Evolutionary conservation across 2,888 invertebrate species (phyloP).

Genomic region (Teleogryllus oceanicus): DNA sequence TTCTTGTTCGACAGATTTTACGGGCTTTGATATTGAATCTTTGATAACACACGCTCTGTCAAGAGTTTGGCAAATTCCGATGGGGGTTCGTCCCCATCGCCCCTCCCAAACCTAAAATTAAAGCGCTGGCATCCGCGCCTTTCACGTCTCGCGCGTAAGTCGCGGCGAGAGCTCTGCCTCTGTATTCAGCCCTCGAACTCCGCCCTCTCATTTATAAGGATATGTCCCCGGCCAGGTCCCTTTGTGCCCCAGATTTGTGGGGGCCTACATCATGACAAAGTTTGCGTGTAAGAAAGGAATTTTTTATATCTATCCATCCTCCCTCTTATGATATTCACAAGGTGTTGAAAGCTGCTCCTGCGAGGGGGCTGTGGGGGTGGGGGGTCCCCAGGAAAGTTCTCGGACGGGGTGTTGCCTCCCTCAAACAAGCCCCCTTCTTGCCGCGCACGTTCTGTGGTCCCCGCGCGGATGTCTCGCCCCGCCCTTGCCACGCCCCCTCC

Average conservation of each 20-base stretch:
- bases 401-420: background rate
- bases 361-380: background rate
- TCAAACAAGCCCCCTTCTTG: background rate
- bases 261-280: conserved; percentile 9
- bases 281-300: background rate
- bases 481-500: background rate
- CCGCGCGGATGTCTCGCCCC: background rate
- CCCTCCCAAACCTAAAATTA: background rate
- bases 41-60: too few relatives aligned
- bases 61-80: too few relatives aligned
- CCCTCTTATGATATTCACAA: background rate
- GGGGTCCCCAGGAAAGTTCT: background rate
- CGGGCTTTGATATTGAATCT: too few relatives aligned
- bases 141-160: background rate
- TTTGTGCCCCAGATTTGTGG: conserved; percentile 18
- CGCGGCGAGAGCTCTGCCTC: background rate
- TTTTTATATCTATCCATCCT: too few relatives aligned
- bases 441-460: background rate
- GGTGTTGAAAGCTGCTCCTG: background rate
- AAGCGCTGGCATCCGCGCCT: background rate
- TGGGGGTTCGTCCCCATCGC: too few relatives aligned
- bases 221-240: background rate
- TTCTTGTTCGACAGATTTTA: too few relatives aligned
- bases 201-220: conserved; percentile 18
- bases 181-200: background rate